Evolutionary conservation across 2,113 vertebrate species (phyloP), one percentile per base, ranked within the genome.

Genomic region (Erinaceus europaeus): DNA sequence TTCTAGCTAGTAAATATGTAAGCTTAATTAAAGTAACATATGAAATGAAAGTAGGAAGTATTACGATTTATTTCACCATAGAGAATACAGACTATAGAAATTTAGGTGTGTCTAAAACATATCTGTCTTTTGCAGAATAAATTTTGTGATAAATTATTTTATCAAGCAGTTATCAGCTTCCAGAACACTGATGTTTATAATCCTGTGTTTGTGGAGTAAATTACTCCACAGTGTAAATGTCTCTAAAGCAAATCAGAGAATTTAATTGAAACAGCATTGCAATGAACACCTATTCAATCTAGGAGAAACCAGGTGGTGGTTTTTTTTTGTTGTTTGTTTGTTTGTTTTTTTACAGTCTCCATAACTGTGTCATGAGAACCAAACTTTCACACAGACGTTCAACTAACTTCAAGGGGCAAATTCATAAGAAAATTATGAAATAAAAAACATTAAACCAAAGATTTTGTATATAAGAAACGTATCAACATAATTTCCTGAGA

Each of bases 221-320:
- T 48, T 55, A 91, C n/a, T 62, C 62, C 62, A 52, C 93, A 93
- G 50, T 59, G 83, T n/a, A 34, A 25, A 77, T 64, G 79, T 85
- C 80, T 93, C 88, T 86, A 83, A 94, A 83, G 76, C 80, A 92
- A 92, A 93, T 81, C 67, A n/a, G 72, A 90, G 68, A 95, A 94
- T 94, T 94, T 93, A 94, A 92, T 65, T 94, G 93, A 85, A 87
- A 89, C 11, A 52, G 84, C 81, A 68, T 74, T 50, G 64, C 11
- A n/a, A 59, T 15, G 92, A 76, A 91, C 10, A 72, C 6, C 74
- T 48, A 91, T 87, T 62, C 48, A 87, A 52, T 55, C 48, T 32
- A 52, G 76, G 84, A 90, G 64, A 91, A 94, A 91, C 14, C n/a
- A 94, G 90, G 79, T 55, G 88, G 75, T 86, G 27, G 32, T 82